Evolutionary conservation across 2,888 invertebrate species (phyloP).

Genomic region (Scaptomyza tumidula): DNA sequence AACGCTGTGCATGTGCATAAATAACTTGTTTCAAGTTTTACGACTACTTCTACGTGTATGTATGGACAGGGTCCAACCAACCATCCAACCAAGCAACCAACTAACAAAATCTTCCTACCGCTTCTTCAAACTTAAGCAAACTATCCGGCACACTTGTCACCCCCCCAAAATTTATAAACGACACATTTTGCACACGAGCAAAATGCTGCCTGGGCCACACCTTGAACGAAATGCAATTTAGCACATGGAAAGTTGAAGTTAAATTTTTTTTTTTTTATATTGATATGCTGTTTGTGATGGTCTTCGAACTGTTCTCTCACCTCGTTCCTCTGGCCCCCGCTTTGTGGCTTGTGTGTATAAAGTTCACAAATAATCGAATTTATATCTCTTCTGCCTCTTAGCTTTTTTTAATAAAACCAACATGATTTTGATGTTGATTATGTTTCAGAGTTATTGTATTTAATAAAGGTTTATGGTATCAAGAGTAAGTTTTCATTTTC

Average conservation of each 20-base stretch:
- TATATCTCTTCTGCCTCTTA: no score
- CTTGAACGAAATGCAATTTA: constrained; percentile 71
- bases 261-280: constrained; percentile 19
- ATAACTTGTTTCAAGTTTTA: constrained; percentile 78
- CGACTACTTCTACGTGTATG: constrained; percentile 56
- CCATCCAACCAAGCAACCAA: not conserved
- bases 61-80: constrained; percentile 32
- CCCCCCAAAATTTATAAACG: constrained; percentile 69
- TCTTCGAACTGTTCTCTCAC: not conserved
- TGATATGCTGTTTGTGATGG: constrained; percentile 44
- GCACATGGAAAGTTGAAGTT: constrained; percentile 27
- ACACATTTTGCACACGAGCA: constrained; percentile 43
- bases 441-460: no score
- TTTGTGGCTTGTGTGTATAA: constrained; percentile 33
- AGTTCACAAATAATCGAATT: constrained; percentile 57
- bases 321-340: not conserved
- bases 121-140: constrained; percentile 25
- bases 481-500: not conserved
- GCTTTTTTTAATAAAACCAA: not conserved
- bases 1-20: constrained; percentile 75
- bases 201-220: constrained; percentile 55
- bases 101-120: not conserved
- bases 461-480: no score
- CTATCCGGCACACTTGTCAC: constrained; percentile 47
- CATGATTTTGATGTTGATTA: no score